Evolutionary conservation across 2,888 invertebrate species (phyloP), one percentile per base, ranked within the genome.

Genomic region (Drosophila differens): DNA sequence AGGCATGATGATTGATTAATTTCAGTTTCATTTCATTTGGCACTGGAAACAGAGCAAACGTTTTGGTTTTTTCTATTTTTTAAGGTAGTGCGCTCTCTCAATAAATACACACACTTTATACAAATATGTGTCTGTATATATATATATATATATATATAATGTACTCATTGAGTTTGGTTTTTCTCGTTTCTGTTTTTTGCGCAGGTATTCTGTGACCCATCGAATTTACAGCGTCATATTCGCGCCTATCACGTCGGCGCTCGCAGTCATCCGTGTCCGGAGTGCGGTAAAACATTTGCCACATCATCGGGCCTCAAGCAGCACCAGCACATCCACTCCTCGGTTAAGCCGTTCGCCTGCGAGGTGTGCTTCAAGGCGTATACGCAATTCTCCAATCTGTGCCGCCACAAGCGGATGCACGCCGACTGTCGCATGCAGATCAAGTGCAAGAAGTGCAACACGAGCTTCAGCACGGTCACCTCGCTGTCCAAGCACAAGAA

Each of bases 381-480:
- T 94, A 99, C 99, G 4, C 99, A 99, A 94, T 99, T 99, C 94
- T 99, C 99, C 47, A 99, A 99, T 94, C 95, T 99, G 91, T 99
- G 99, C 93, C 97, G 99, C n/a, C 99, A 99, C 94, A 99, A 98
- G 93, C 97, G 99, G 69, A 99, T 99, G 98, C 99, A 99, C 95
- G 96, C 97, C 64, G 97, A 98, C 92, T 99, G 99, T 93, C 97
- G 98, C 89, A 97, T 97, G 94, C 96, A 97, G 92, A 97, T 98
- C 91, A 98, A 98, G 94, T 99, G 99, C 94, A 96, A 95, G 90
- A 98, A 98, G 95, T 99, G 99, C 92, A 96, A 97, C 33, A 98
- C 98, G 92, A 96, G 97, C 39, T 99, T 99, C 94, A 97, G 96
- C 69, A 98, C 98, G 0, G 96, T 97, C 70, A 97, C 98, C 4